These are phyloP conservation scores for Aphelenchoides bicaudatus DNA, from an alignment of 2,888 invertebrate species.

Conservation along the genomic window DNA sequence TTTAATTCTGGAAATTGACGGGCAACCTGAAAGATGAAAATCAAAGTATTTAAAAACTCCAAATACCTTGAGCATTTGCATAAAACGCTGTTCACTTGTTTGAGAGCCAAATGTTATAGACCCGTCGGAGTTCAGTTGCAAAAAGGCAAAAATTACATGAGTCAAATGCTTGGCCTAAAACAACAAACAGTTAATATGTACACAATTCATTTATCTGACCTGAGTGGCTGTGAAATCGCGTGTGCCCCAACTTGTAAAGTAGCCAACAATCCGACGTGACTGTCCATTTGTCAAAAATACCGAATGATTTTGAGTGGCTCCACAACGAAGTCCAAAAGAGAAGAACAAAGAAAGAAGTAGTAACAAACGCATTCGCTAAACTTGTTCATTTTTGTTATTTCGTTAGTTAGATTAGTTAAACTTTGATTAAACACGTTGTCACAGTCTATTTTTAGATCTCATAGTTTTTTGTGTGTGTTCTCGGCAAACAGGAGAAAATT, in stretches of 20 bases:
- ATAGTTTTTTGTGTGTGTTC: too few relatives aligned
- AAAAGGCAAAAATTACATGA: constrained; percentile 58
- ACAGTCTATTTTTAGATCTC: too few relatives aligned
- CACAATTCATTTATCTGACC: constrained; percentile 24
- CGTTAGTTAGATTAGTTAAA: too few relatives aligned
- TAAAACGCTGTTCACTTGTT: constrained; percentile 6
- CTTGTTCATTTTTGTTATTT: too few relatives aligned
- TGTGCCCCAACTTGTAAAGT: constrained; percentile 57
- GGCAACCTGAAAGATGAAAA: constrained; percentile 30
- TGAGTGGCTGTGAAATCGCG: constrained; percentile 47
- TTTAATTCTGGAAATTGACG: constrained; percentile 44
- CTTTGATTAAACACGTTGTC: too few relatives aligned
- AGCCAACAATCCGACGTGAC: constrained; percentile 49
- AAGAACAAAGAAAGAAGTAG: too few relatives aligned
- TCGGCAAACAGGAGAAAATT: too few relatives aligned
- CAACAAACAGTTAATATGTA: background rate
- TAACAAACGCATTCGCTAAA: too few relatives aligned
- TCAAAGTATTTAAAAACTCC: too few relatives aligned
- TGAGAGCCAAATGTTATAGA: constrained; percentile 36
- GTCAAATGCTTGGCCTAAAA: constrained; percentile 47
- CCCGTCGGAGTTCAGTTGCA: constrained; percentile 49
- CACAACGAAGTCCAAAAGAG: too few relatives aligned
- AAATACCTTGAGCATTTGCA: constrained; percentile 9
- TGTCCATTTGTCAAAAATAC: too few relatives aligned
- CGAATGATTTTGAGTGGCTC: too few relatives aligned